These are phyloP conservation scores for Macquaria ambigua DNA, from an alignment of 2,113 vertebrate species.

Conservation along the genomic window DNA sequence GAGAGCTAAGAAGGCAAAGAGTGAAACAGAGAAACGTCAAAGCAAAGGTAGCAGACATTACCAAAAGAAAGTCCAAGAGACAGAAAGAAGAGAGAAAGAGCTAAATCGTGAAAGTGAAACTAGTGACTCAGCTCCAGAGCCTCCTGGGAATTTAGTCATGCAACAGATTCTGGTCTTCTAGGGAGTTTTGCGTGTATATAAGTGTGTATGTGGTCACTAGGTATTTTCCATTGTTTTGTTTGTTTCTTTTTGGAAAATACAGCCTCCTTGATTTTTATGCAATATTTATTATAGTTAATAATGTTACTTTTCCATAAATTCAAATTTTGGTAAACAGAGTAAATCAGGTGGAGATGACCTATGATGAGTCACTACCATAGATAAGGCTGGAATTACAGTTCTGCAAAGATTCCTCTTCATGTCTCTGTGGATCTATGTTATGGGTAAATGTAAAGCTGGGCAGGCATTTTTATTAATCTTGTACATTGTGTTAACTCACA, in stretches of 20 bases:
- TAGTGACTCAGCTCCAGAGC: slow-evolving; percentile 26
- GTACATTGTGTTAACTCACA: no score
- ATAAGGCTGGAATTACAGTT: neutral
- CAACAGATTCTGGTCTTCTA: slow-evolving; percentile 7
- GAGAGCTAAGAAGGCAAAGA: neutral
- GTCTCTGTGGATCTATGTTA: neutral
- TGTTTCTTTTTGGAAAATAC: neutral
- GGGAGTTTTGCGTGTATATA: slow-evolving; percentile 32
- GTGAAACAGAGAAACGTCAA: neutral
- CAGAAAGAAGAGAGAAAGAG: neutral
- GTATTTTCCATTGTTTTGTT: slow-evolving; percentile 27
- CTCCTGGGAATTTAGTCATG: slow-evolving; percentile 14
- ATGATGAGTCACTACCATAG: neutral
- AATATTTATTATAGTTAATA: neutral
- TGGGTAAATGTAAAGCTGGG: neutral
- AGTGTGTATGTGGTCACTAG: neutral
- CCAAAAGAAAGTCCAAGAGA: neutral
- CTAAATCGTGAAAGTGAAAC: neutral
- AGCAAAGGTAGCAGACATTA: neutral
- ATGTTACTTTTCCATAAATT: neutral
- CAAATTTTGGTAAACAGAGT: neutral
- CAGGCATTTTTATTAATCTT: neutral
- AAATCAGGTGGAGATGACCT: neutral
- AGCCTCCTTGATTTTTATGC: neutral
- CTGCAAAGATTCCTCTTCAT: neutral